Evolutionary conservation across 2,113 vertebrate genomes (phyloP).

Genomic region (Saimiri boliviensis): DNA sequence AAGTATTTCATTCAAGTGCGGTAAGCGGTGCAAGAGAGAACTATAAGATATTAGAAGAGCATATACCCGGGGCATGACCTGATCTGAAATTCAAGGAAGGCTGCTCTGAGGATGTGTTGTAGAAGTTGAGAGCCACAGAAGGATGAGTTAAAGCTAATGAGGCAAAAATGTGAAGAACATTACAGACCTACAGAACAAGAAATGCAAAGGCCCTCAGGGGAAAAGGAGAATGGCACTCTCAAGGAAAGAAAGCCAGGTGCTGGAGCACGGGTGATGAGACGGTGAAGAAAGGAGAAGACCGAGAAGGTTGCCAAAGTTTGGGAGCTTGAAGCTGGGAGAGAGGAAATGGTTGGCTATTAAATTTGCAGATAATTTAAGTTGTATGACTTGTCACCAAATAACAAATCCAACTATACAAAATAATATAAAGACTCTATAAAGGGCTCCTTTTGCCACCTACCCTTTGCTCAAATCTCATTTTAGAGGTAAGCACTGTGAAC

Average conservation of each 20-base stretch:
- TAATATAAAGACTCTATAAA: neutral
- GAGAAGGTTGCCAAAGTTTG: neutral
- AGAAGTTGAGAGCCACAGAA: neutral
- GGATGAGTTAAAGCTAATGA: neutral
- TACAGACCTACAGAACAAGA: neutral
- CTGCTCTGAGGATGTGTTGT: neutral
- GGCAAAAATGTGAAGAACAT: neutral
- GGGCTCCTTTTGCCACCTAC: neutral
- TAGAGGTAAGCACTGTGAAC: neutral
- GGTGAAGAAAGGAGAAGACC: neutral
- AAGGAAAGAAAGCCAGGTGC: neutral
- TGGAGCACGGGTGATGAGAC: neutral
- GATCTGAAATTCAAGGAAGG: neutral
- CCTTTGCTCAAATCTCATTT: neutral
- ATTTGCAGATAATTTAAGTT: neutral
- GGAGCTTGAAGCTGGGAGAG: neutral
- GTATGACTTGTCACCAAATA: neutral
- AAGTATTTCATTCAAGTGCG: neutral
- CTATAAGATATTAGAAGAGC: neutral
- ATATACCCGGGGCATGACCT: neutral
- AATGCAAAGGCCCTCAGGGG: neutral
- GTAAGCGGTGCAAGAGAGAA: neutral
- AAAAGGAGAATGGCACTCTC: neutral
- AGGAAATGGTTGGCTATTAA: neutral
- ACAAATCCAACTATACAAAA: neutral